Conservation (phyloP, 2,888 invertebrate species). For the Rhagophthalmus giganteus region DNA sequence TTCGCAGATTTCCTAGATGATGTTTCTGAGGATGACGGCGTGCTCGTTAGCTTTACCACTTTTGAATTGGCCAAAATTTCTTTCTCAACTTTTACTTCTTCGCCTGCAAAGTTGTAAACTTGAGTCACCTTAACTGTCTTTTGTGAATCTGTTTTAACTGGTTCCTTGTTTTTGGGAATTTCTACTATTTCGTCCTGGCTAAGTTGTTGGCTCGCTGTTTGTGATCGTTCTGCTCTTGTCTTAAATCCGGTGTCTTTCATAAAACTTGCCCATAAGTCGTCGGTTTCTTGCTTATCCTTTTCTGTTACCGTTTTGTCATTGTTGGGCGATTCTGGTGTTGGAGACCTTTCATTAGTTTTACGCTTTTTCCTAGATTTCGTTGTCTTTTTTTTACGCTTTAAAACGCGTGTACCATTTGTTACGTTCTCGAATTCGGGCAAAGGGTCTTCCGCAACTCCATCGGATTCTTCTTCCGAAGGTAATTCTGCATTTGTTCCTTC, state of each 20-base stretch:
- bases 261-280: slow-evolving; percentile 80
- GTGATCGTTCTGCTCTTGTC: slow-evolving; percentile 39
- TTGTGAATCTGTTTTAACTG: slow-evolving; percentile 34
- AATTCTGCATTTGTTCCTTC: slow-evolving; percentile 62
- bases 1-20: slow-evolving; percentile 39
- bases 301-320: slow-evolving; percentile 52
- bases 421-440: slow-evolving; percentile 59
- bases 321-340: neutral
- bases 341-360: slow-evolving; percentile 4
- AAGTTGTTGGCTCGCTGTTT: too few relatives aligned
- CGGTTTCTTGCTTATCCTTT: slow-evolving; percentile 71
- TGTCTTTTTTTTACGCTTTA: slow-evolving; percentile 42
- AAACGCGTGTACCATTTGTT: slow-evolving; percentile 32
- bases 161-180: slow-evolving; percentile 29
- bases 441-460: slow-evolving; percentile 65
- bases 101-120: slow-evolving; percentile 86
- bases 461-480: slow-evolving; percentile 69
- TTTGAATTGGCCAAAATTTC: slow-evolving; percentile 61
- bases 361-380: slow-evolving; percentile 37
- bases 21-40: slow-evolving; percentile 41
- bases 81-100: slow-evolving; percentile 71
- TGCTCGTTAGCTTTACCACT: slow-evolving; percentile 56
- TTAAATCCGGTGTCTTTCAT: slow-evolving; percentile 68
- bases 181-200: slow-evolving; percentile 1
- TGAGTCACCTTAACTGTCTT: slow-evolving; percentile 66